Base-by-base conservation (phyloP, 2,797 vertebrate species). In the Notolepis coatsorum region DNA sequence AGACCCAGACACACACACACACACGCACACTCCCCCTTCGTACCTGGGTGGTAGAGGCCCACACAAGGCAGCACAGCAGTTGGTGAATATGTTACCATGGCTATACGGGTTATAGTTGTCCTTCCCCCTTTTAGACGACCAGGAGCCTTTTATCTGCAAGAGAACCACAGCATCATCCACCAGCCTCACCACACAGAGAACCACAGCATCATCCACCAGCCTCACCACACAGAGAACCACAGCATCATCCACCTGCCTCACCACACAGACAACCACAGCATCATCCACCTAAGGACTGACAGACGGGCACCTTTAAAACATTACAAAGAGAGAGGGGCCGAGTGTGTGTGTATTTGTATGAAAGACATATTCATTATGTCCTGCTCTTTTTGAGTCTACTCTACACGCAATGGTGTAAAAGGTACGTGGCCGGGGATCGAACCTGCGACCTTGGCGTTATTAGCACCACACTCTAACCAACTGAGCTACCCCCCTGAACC, bases 61-160 rank as follows among this genome's bases (percentile, higher is more conserved):
- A 82, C 97, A 99, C 21, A 99, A 91, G 0, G 96, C 97, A 28
- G 95, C 95, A 70, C 96, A 98, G 93, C 97, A 99, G 82, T 99
- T 99, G 61, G 94, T 96, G 79, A 97, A 93, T 84, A 99, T 95
- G 81, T 96, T 99, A 57, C 97, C 97, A 1, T 98, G 90, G 90
- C 97, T 99, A 90, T 98, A 99, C 20, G 97, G 97, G 81, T 99
- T 99, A 82, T 96, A 98, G 88, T 97, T 98, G 72, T 98, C 97
- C 91, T 99, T 99, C 60, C 96, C 94, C 92, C 96, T 94, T 93
- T 99, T 99, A 82, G 95, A 96, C 73, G 97, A 99, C 97, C 97
- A 99, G 0, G 96, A 97, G 43, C 97, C 97, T 93, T 99, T 99
- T 83, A 99, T 99, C 97, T 99, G 87, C 65, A 93, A 86, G 72